phyloP scores from a whole-genome alignment of 2,888 invertebrate species.

The Drosophila niveifrons region DNA sequence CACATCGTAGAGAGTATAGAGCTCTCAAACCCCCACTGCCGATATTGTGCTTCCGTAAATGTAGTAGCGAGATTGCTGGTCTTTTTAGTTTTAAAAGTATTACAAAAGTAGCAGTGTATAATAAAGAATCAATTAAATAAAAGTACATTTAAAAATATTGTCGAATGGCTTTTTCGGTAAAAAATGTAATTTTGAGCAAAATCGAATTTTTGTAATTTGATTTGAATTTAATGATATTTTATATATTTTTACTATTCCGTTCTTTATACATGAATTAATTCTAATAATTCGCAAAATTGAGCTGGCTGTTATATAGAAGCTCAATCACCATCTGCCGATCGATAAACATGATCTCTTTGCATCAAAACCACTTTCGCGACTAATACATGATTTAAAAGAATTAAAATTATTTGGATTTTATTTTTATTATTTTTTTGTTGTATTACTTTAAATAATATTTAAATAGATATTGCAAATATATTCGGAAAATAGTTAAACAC shows the following conservation, averaged over 20 bases:
- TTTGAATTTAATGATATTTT: neutral
- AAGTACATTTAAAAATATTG: slow-evolving; percentile 14
- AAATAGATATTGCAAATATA: no score
- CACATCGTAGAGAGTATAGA: slow-evolving; percentile 31
- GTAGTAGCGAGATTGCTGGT: slow-evolving; percentile 21
- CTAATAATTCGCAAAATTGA: no score
- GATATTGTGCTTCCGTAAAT: slow-evolving; percentile 49
- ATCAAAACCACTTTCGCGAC: no score
- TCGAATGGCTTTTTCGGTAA: slow-evolving; percentile 19
- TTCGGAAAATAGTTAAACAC: neutral
- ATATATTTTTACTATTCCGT: no score
- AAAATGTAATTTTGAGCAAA: neutral
- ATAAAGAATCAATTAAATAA: slow-evolving; percentile 24
- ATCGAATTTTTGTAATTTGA: neutral
- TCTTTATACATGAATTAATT: no score
- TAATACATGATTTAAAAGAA: no score
- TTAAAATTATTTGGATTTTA: no score
- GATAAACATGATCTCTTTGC: no score
- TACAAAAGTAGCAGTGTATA: slow-evolving; percentile 33
- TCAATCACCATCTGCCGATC: no score
- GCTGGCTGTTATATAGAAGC: no score
- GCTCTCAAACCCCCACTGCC: slow-evolving; percentile 35
- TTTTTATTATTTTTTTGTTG: no score
- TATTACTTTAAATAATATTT: no score
- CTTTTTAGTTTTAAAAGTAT: slow-evolving; percentile 33